phyloP scores from a whole-genome alignment of 2,113 vertebrate species.

The Paralichthys olivaceus region DNA sequence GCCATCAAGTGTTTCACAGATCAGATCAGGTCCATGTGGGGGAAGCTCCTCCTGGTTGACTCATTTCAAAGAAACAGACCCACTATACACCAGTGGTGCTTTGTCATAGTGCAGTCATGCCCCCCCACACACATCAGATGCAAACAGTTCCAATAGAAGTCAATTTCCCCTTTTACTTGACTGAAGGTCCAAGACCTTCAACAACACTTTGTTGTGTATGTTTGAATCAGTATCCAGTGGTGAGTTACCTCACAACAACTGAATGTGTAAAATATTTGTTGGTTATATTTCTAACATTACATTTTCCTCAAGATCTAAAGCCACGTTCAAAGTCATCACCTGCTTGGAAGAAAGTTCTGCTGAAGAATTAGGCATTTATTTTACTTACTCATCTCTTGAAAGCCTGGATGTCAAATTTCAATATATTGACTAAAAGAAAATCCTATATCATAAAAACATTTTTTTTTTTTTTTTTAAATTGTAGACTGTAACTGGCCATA shows the following conservation, averaged over 20 bases:
- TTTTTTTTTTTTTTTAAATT: background rate
- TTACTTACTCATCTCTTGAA: background rate
- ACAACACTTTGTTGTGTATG: background rate
- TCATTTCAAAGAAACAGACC: conserved; percentile 65
- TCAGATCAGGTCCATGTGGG: conserved; percentile 51
- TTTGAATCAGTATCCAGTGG: too few relatives aligned
- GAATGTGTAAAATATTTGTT: too few relatives aligned
- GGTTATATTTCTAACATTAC: too few relatives aligned
- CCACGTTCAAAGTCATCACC: background rate
- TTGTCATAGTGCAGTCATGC: conserved; percentile 73
- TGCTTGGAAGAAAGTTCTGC: background rate
- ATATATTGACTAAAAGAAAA: background rate
- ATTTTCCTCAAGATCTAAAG: too few relatives aligned
- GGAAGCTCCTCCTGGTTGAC: conserved; percentile 69
- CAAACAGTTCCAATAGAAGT: conserved; percentile 8
- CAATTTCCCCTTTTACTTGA: conserved; percentile 8
- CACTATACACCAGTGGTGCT: conserved; percentile 42
- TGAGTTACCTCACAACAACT: too few relatives aligned
- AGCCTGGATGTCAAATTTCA: background rate
- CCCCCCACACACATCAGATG: conserved; percentile 40
- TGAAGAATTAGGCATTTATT: background rate
- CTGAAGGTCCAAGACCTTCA: conserved; percentile 28
- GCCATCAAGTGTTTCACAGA: conserved; percentile 45
- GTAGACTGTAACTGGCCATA: background rate
- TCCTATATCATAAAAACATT: background rate